Conservation (phyloP, 2,888 invertebrate species). For the Hypercompe scribonia region DNA sequence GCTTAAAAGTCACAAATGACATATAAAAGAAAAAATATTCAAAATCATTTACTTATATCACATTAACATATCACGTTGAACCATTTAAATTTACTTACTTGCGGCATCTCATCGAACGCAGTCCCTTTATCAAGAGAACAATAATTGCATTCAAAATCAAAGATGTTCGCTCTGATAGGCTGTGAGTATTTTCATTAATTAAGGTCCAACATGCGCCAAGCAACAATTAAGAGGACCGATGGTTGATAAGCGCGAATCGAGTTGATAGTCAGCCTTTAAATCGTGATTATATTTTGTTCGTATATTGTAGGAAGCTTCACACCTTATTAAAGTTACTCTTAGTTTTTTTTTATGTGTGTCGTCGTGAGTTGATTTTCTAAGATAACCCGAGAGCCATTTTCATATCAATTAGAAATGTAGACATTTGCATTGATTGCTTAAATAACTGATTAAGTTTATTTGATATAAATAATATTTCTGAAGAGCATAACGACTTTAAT, state of each 20-base stretch:
- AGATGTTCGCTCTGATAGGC: slow-evolving; percentile 78
- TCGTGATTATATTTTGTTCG: slow-evolving; percentile 66
- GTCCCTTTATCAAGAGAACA: slow-evolving; percentile 79
- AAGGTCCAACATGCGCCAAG: slow-evolving; percentile 79
- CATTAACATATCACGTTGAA: slow-evolving; percentile 13
- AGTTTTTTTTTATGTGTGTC: slow-evolving; percentile 10
- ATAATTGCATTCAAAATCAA: slow-evolving; percentile 86
- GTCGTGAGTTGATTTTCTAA: not conserved
- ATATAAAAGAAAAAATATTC: not conserved
- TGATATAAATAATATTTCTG: not conserved
- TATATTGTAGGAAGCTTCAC: slow-evolving; percentile 72
- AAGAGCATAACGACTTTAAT: not conserved
- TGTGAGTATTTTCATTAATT: slow-evolving; percentile 84
- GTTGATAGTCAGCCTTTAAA: slow-evolving; percentile 68
- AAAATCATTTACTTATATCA: not conserved
- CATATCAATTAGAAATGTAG: not conserved
- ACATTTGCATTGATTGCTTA: not conserved
- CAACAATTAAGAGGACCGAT: slow-evolving; percentile 84
- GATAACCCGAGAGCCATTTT: not conserved
- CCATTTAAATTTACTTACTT: slow-evolving; percentile 36
- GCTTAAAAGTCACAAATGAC: too few species aligned
- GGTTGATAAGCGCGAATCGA: slow-evolving; percentile 76
- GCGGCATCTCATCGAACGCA: slow-evolving; percentile 55
- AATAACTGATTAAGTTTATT: not conserved
- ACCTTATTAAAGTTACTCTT: slow-evolving; percentile 71